Base-by-base conservation (phyloP, 1,140 invertebrate species). In the Agraylea sexmaculata region DNA sequence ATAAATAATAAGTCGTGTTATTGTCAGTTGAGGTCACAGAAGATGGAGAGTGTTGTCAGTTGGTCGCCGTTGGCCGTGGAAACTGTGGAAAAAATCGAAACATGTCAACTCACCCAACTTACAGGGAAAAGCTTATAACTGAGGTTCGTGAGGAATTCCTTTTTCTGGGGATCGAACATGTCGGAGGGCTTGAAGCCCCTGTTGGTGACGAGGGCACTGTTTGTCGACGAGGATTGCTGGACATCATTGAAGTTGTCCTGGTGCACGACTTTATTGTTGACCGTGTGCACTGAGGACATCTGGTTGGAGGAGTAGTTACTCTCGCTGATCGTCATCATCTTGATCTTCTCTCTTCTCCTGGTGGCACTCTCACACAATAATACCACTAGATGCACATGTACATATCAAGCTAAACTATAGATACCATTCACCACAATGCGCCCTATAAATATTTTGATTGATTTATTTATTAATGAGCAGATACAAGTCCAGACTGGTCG, bases 101-200 rank as follows among this genome's bases (percentile, higher is more conserved):
- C 20, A 30, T 8, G 54, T 40, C 41, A 47, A 73, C 76, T 75
- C 68, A 83, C 78, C 77, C 80, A 73, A 56, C 77, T 77, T 64
- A 82, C 71, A 67, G 82, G 80, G 55, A 83, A 78, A 55, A 87
- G 74, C 57, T 77, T 77, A 49, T 77, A 71, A 47, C 83, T 85
- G 47, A 90, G 70, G 53, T 75, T 74, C 40, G 80, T 78, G 35
- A 90, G 71, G 60, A 87, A 83, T 50, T 79, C 74, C 54, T 75
- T 76, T 60, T 88, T 88, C 31, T 68, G 61, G 1, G 83, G 82
- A 59, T 90, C 82, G 59, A 75, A 74, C 53, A 78, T 74, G 58
- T 90, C 85, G 0, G 83, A 87, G 2, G 86, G 85, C 53, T 84
- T 83, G 59, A 84, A 84, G 16, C 85, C 83, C 11, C 83, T 68